Base-by-base conservation (phyloP, 2,888 invertebrate genomes). In the Lucinisca nassula region DNA sequence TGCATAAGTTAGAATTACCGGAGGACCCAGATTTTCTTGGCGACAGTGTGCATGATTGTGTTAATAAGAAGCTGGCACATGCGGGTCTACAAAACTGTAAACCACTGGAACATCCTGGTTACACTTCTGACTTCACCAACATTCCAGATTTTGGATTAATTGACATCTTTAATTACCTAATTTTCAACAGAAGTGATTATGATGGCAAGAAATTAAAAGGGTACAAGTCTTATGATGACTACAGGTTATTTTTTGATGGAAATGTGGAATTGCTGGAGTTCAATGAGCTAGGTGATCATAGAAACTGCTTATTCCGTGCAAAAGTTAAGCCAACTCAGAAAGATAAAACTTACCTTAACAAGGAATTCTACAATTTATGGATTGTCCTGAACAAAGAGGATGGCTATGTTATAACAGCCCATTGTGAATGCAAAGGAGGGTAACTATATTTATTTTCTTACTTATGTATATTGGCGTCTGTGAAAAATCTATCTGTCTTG, bases 151-250 rank as follows among this genome's bases (percentile, higher is more conserved):
- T 84, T 67, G 67, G 75, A 6, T 38, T 84, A 1, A 79, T 79
- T 79, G 79, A 84, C 37, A 55, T 73, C 40, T 84, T 84, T 35
- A 84, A 84, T 45, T 79, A 79, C 27, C 14, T 84, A 40, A 79
- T 84, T 24, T 84, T 73, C 35, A 79, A 61, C 37, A 55, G 61
- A 12, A 32, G 79, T 12, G 79, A 84, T 27, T 84, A 78, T 38
- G 84, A 79, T 38, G 75, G 49, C 27, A 84, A 75, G 21, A 79
- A 84, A 74, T 72, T 83, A 38, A 83, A 77, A 72, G 78, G 55
- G n/a, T 82, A 67, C 35, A 78, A 83, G 38, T 78, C 78, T 6
- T 77, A 70, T 37, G 83, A 83, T 67, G 78, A 78, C 61, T 76
- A 81, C 37, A 51, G 73, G n/a, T 24, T 81, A n/a, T 81, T 74